Percentiles rank a stretch among this genome's conserved stretches.
Conservation (phyloP, 2,888 invertebrate genomes). For the Himalopsyche tibetana region DNA sequence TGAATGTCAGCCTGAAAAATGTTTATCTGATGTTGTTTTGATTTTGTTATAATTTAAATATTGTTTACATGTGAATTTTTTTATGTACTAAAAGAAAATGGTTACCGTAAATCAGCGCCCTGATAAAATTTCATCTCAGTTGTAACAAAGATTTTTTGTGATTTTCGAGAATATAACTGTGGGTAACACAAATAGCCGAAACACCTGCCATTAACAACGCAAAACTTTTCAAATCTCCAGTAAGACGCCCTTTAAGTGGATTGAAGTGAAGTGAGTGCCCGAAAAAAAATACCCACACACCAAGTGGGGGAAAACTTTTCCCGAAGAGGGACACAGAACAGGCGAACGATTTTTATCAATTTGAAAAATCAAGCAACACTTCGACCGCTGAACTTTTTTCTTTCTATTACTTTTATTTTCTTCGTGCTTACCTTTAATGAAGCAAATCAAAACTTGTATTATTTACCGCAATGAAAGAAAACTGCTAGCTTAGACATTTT, state of each 20-base stretch:
- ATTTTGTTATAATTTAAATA: no score
- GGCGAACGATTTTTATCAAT: constrained; percentile 60
- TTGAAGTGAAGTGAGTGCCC: constrained; percentile 50
- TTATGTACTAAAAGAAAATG: no score
- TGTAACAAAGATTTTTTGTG: neutral
- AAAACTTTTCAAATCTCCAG: constrained; percentile 51
- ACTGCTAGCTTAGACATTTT: neutral
- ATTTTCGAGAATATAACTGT: neutral
- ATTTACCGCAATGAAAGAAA: neutral
- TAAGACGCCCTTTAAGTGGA: constrained; percentile 49
- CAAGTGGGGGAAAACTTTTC: constrained; percentile 1
- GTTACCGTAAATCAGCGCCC: no score
- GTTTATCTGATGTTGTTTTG: no score
- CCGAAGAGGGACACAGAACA: neutral
- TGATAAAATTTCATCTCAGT: no score
- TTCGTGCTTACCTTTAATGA: constrained; percentile 48
- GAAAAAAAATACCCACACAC: constrained; percentile 40
- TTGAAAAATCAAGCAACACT: constrained; percentile 57
- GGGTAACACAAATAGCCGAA: constrained; percentile 20
- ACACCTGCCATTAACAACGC: constrained; percentile 39
- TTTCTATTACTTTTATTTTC: constrained; percentile 51
- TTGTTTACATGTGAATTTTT: no score
- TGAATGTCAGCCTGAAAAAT: no score
- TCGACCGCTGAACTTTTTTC: constrained; percentile 53
- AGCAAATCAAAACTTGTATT: constrained; percentile 60